These are phyloP conservation scores for Elgaria multicarinata DNA, from an alignment of 2,113 vertebrate genomes.

Conservation along the genomic window DNA sequence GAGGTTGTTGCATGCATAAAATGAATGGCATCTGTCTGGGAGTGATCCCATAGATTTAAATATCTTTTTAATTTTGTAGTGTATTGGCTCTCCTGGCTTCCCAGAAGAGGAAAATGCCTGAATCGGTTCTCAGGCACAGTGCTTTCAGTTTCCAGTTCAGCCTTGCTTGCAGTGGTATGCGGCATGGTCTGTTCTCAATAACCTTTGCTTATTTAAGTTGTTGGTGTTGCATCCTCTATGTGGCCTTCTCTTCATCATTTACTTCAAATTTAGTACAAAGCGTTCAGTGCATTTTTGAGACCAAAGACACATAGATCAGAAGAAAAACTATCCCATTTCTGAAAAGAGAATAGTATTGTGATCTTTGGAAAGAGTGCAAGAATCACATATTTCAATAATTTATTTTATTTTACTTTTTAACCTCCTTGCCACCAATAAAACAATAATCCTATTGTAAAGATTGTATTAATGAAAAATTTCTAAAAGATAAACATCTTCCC, in stretches of 20 bases:
- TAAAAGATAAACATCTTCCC: conserved; percentile 59
- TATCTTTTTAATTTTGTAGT: background rate
- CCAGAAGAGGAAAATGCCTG: no score
- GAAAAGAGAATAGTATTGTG: background rate
- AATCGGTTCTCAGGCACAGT: no score
- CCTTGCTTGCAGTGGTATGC: no score
- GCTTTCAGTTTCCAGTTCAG: no score
- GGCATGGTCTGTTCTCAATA: no score
- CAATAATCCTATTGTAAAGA: conserved; percentile 11
- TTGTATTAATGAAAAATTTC: conserved; percentile 68
- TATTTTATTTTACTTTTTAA: no score
- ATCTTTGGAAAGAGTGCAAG: conserved; percentile 13
- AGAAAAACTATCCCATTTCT: background rate
- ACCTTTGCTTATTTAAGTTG: no score
- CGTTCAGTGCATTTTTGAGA: background rate
- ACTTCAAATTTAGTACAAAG: background rate
- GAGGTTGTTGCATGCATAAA: background rate
- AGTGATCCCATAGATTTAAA: background rate
- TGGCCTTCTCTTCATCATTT: no score
- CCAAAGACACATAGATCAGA: background rate
- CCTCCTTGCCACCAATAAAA: background rate
- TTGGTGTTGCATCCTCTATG: no score
- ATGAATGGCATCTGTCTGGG: background rate
- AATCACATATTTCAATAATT: conserved; percentile 4
- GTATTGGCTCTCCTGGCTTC: no score